Evolutionary conservation across 2,888 invertebrate genomes (phyloP), one percentile per base, ranked within the genome.

Genomic region (Coelopa pilipes): DNA sequence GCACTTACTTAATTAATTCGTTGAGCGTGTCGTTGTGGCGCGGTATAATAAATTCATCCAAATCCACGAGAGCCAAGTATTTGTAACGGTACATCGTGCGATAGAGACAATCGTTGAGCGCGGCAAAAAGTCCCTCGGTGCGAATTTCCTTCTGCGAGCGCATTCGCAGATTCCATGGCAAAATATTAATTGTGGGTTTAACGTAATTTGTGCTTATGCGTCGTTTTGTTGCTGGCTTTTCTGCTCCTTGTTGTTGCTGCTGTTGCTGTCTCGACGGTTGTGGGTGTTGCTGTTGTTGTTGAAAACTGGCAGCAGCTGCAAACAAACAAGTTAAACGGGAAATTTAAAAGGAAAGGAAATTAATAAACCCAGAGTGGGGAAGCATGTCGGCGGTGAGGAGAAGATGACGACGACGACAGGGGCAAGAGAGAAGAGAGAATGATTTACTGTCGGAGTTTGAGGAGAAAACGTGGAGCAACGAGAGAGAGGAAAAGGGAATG

Each of bases 41-140:
- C 0, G 96, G 96, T 80, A 97, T 90, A 80, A 96, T 94, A 84
- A 93, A 93, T 87, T 97, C 97, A 85, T 97, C 97, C 78, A 96
- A 90, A 86, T 97, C 97, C 72, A 97, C 92, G 75, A 96, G 90
- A 15, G 96, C 91, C 74, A 96, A 89, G 89, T 95, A 95, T 77
- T 94, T 93, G 80, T 93, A 95, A 57, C 88, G 88, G 80, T 94
- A 93, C 95, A 97, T 96, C 75, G 93, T 94, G 82, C 97, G 91
- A 88, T 97, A 97, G 24, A 97, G 90, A 86, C 97, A 97, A 89
- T 97, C 97, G 88, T 97, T 97, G 80, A 97, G 91, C 11, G 96
- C 96, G 0, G 96, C 96, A 86, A 97, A 97, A 76, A 96, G 90
- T 7, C 96, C 96, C 86, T 97, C 96, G 1, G 96, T 97, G 77